Conservation (phyloP, 2,797 vertebrate genomes). For the Anableps anableps region DNA sequence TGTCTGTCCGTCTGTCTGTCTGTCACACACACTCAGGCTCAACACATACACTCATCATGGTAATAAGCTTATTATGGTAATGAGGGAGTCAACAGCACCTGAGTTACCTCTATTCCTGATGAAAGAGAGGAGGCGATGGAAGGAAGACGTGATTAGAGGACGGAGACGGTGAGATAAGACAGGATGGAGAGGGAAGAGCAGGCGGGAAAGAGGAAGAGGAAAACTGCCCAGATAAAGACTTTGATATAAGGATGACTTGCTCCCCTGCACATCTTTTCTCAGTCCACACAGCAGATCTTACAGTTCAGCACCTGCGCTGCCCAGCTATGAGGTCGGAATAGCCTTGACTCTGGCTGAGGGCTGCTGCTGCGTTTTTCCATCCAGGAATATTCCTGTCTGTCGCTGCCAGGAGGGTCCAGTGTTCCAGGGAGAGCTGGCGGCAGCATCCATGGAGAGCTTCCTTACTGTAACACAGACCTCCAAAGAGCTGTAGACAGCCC, state of each 20-base stretch:
- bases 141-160: constrained; percentile 60
- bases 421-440: constrained; percentile 70
- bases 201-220: constrained; percentile 32
- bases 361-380: constrained; percentile 53
- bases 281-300: constrained; percentile 9
- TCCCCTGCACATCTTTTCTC: constrained; percentile 9
- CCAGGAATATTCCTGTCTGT: constrained; percentile 62
- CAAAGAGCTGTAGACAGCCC: constrained; percentile 62
- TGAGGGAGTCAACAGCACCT: constrained; percentile 49
- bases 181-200: constrained; percentile 37
- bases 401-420: constrained; percentile 54
- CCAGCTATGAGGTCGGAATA: constrained; percentile 42
- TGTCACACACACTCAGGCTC: constrained; percentile 30
- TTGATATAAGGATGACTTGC: constrained; percentile 53
- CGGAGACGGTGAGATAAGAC: constrained; percentile 49
- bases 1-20: constrained; percentile 46
- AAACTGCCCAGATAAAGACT: constrained; percentile 45
- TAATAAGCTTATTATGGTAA: constrained; percentile 62
- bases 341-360: constrained; percentile 57
- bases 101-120: constrained; percentile 49
- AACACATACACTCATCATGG: constrained; percentile 43
- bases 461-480: constrained; percentile 61
- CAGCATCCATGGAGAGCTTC: constrained; percentile 50
- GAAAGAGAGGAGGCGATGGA: constrained; percentile 43
- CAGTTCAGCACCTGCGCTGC: constrained; percentile 43